Conservation (phyloP, 1,140 invertebrate species). For the Phocides pigmalion region DNA sequence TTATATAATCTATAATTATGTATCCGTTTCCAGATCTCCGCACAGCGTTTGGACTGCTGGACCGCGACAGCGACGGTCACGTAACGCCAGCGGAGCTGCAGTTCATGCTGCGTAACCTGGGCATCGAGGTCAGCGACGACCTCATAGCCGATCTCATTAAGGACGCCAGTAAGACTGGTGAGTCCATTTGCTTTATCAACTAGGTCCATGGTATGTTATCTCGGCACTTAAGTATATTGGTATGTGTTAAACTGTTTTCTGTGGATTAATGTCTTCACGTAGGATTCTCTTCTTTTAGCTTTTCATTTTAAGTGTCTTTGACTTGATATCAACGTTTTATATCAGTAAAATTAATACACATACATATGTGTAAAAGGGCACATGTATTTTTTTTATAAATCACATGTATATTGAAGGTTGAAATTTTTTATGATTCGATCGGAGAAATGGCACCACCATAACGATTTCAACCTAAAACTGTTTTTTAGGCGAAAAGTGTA, state of each 20-base stretch:
- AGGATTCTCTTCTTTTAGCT: too few species aligned
- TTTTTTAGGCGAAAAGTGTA: too few species aligned
- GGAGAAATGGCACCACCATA: too few species aligned
- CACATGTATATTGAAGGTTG: too few species aligned
- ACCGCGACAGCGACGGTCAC: constrained; percentile 89
- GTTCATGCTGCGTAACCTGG: constrained; percentile 89
- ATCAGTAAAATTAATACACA: too few species aligned
- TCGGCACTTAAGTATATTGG: neutral
- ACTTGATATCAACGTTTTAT: too few species aligned
- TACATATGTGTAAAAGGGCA: too few species aligned
- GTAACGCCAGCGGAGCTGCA: constrained; percentile 89
- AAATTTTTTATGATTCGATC: too few species aligned
- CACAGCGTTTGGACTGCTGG: constrained; percentile 89
- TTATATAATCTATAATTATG: constrained; percentile 1
- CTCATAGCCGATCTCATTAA: constrained; percentile 88
- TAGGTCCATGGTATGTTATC: neutral
- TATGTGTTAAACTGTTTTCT: neutral
- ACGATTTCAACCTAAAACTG: too few species aligned
- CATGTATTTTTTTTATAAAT: too few species aligned
- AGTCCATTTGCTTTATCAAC: constrained; percentile 34
- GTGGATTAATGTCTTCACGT: too few species aligned
- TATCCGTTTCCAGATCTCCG: constrained; percentile 85
- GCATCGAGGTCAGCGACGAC: constrained; percentile 89
- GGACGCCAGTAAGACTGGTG: constrained; percentile 87
- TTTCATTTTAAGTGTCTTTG: too few species aligned